Evolutionary conservation across 2,797 vertebrate species (phyloP).

Genomic region (Spondyliosoma cantharus): DNA sequence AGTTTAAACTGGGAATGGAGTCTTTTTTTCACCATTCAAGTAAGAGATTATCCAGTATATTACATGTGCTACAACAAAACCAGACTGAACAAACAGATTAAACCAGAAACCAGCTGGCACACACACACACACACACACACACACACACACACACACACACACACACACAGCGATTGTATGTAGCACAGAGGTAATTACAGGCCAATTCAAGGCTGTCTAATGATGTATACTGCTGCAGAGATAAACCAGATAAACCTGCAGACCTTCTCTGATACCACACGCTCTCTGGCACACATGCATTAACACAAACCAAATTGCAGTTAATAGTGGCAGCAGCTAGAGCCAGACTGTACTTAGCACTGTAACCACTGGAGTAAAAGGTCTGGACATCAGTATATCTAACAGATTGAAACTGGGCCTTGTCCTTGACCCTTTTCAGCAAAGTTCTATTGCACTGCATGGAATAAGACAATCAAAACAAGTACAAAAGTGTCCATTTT

Average conservation of each 20-base stretch:
- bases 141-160: slow-evolving; percentile 16
- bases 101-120: slow-evolving; percentile 15
- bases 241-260: slow-evolving; percentile 77
- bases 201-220: slow-evolving; percentile 38
- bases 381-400: slow-evolving; percentile 3
- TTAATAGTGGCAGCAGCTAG: slow-evolving; percentile 29
- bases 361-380: slow-evolving; percentile 19
- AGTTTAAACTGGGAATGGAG: slow-evolving; percentile 3
- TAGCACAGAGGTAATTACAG: slow-evolving; percentile 55
- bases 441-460: neutral
- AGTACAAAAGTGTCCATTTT: neutral
- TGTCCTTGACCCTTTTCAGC: slow-evolving; percentile 1
- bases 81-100: neutral
- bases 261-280: slow-evolving; percentile 43
- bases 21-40: neutral
- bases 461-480: neutral
- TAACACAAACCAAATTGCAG: slow-evolving; percentile 43
- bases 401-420: neutral
- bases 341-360: slow-evolving; percentile 42
- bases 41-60: neutral
- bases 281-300: neutral
- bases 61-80: neutral
- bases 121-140: slow-evolving; percentile 6
- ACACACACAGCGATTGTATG: slow-evolving; percentile 4
- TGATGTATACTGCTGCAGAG: slow-evolving; percentile 61